Percentiles rank a stretch among this genome's conserved stretches.
Evolutionary conservation across 2,888 invertebrate species (phyloP).

Genomic region (Pinctada fucata): DNA sequence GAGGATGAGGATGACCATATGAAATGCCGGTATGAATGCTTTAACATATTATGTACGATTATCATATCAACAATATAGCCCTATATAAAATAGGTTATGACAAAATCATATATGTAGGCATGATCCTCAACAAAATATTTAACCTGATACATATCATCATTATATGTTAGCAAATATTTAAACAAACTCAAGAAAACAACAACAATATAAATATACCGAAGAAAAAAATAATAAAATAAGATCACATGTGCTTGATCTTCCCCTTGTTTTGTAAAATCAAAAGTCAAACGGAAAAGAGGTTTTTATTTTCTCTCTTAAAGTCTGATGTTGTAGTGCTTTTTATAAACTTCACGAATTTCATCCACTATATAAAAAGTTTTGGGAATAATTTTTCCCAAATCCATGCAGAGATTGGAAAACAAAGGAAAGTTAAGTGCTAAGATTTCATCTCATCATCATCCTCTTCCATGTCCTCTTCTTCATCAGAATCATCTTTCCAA

Average conservation of each 20-base stretch:
- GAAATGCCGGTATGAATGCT: background rate
- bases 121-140: background rate
- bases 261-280: background rate
- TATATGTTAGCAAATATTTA: background rate
- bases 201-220: slow-evolving; percentile 9
- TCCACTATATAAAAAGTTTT: too few relatives aligned
- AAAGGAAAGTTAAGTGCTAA: slow-evolving; percentile 10
- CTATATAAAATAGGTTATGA: background rate
- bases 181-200: slow-evolving; percentile 7
- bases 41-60: background rate
- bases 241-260: background rate
- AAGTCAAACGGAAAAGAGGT: background rate
- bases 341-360: too few relatives aligned
- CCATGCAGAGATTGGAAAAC: background rate
- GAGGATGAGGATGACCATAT: slow-evolving; percentile 12
- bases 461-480: slow-evolving; percentile 58
- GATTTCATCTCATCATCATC: slow-evolving; percentile 39
- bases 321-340: too few relatives aligned
- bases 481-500: slow-evolving; percentile 81
- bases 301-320: background rate
- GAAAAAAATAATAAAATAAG: slow-evolving; percentile 7
- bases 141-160: background rate
- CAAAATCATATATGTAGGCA: background rate
- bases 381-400: slow-evolving; percentile 10
- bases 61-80: background rate